Conservation (phyloP, 2,888 invertebrate species). For the Beris morrisii region DNA sequence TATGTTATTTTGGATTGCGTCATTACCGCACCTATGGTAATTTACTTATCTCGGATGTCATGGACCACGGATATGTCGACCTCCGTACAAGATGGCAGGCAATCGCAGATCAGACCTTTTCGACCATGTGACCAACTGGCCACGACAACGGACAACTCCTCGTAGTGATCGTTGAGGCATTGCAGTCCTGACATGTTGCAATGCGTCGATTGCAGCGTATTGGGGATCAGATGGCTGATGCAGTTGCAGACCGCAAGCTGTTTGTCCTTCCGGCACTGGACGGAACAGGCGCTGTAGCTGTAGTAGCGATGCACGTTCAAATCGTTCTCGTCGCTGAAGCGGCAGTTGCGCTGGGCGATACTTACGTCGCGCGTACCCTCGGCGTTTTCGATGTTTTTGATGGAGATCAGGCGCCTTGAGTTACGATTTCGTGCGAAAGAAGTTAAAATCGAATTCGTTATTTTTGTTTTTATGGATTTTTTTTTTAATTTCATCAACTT, state of each 20-base stretch:
- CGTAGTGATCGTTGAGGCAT: conserved; percentile 65
- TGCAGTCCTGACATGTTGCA: conserved; percentile 68
- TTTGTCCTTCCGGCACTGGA: conserved; percentile 68
- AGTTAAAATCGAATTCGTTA: too few relatives aligned
- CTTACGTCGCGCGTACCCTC: conserved; percentile 64
- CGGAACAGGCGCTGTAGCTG: conserved; percentile 73
- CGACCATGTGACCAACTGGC: conserved; percentile 65
- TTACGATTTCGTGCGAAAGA: too few relatives aligned
- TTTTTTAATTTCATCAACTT: too few relatives aligned
- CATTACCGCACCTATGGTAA: background rate
- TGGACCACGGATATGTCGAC: conserved; percentile 67
- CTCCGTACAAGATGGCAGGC: conserved; percentile 72
- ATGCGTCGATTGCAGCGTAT: conserved; percentile 56
- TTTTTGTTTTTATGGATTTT: too few relatives aligned
- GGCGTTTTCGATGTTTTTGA: conserved; percentile 70
- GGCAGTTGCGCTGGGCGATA: conserved; percentile 68
- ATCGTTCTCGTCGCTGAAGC: conserved; percentile 67
- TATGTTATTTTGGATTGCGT: too few relatives aligned
- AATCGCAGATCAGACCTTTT: conserved; percentile 67
- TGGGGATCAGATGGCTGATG: conserved; percentile 70
- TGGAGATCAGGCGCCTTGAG: conserved; percentile 59
- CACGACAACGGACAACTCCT: conserved; percentile 66
- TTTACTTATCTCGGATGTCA: conserved; percentile 50
- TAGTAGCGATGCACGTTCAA: conserved; percentile 66
- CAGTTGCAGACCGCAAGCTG: conserved; percentile 67